phyloP scores from a whole-genome alignment of 64 coral and sea anemone genomes.

The Stichodactyla mertensii region DNA sequence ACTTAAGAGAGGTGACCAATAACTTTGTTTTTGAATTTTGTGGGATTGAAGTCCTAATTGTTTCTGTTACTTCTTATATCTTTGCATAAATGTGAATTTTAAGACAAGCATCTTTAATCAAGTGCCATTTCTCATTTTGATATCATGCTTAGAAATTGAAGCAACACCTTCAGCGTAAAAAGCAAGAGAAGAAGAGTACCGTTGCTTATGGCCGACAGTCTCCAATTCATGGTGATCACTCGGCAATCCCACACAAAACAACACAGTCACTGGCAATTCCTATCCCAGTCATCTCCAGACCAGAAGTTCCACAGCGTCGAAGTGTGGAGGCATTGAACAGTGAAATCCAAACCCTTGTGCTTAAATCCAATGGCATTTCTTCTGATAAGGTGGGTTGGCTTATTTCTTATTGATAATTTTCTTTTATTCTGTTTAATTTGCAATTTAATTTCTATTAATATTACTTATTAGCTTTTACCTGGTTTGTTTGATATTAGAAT shows the following conservation, averaged over 20 bases:
- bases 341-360: conserved; percentile 79
- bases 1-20: conserved; percentile 23
- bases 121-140: background rate
- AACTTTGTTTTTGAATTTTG: background rate
- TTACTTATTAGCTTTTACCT: background rate
- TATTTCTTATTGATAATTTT: background rate
- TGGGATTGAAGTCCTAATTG: background rate
- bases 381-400: conserved; percentile 3
- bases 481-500: background rate
- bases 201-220: conserved; percentile 76
- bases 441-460: background rate
- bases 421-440: background rate
- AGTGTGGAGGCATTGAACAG: conserved; percentile 84
- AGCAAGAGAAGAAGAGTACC: conserved; percentile 75
- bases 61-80: background rate
- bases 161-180: conserved; percentile 62
- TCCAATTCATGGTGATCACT: conserved; percentile 86
- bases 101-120: background rate
- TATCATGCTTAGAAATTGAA: conserved; percentile 67
- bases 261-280: conserved; percentile 82
- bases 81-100: background rate
- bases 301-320: conserved; percentile 56
- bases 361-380: conserved; percentile 45
- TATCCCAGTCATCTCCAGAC: conserved; percentile 65
- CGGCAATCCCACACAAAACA: conserved; percentile 51